Base-by-base conservation (phyloP, 2,888 invertebrate species). In the Tinea trinotella region DNA sequence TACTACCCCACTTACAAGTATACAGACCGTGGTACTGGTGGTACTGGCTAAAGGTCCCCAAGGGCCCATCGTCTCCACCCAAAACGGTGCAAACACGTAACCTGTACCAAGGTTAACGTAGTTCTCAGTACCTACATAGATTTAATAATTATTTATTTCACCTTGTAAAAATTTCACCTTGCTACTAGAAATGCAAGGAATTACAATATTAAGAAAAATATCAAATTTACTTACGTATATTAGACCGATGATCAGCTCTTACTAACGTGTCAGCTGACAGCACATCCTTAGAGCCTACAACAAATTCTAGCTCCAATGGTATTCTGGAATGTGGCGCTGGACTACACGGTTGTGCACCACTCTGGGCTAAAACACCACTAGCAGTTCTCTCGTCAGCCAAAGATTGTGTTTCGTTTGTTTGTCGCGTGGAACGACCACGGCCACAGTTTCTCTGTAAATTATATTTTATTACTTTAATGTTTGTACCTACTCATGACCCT, bases 221-320 rank as follows among this genome's bases (percentile, higher is more conserved):
- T n/a, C n/a, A n/a, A n/a, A 7, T 30, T 15, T 17, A 70, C 73
- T 69, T 60, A 80, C 80, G 69, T 18, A 59, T 57, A 2, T 71
- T 68, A 83, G 72, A 68, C 1, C 71, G 68, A 57, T 82, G 82
- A 57, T 84, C 91, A 2, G 91, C 92, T 50, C 90, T 86, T 12
- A 92, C 84, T 19, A 92, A 76, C 19, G 89, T 89, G 65, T 92
- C 92, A 0, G 92, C 88, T 0, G 88, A 81, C 49, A 88, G 68
- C 34, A 89, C 78, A 13, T 87, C 83, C 59, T 83, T 86, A 1
- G 83, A 72, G 1, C 79, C 83, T 0, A 87, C 86, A 18, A 78
- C 63, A 71, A 86, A 64, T 57, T 85, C 84, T 9, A 86, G 60
- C 58, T 82, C 80, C 0, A 87, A 62, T 0, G 76, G 69, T 24